These are phyloP conservation scores for Pogonomyrmex californicus DNA, from an alignment of 1,140 invertebrate genomes.

Conservation along the genomic window DNA sequence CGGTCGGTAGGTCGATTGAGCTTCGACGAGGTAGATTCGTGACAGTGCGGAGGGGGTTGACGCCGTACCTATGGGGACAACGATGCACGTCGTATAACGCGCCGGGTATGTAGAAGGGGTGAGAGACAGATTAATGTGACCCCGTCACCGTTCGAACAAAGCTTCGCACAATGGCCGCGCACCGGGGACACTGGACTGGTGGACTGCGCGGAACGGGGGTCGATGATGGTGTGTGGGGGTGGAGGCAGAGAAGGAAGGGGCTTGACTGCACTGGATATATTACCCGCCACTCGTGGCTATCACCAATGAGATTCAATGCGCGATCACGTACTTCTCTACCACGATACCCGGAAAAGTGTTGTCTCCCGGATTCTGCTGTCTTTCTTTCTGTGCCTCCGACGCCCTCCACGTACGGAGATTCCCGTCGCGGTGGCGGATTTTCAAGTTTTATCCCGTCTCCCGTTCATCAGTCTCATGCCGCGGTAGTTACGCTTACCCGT, in stretches of 20 bases:
- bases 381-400: constrained; percentile 45
- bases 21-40: constrained; percentile 59
- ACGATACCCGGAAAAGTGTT: constrained; percentile 79
- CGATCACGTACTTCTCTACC: constrained; percentile 79
- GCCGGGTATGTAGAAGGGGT: constrained; percentile 80
- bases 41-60: constrained; percentile 54
- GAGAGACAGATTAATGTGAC: constrained; percentile 86
- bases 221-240: constrained; percentile 75
- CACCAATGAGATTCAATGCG: constrained; percentile 84
- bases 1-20: constrained; percentile 69
- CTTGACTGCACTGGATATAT: constrained; percentile 82
- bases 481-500: neutral
- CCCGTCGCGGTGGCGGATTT: constrained; percentile 29
- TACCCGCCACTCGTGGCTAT: constrained; percentile 83
- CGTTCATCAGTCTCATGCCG: constrained; percentile 5
- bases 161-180: constrained; percentile 85
- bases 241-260: constrained; percentile 72
- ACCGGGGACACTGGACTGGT: constrained; percentile 80
- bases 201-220: constrained; percentile 69
- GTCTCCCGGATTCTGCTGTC: constrained; percentile 58
- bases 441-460: constrained; percentile 24
- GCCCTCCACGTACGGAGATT: neutral
- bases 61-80: constrained; percentile 68
- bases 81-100: constrained; percentile 79
- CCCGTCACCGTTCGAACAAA: constrained; percentile 86